These are phyloP conservation scores for Oreamnos americanus DNA, from an alignment of 2,113 vertebrate species.

Conservation along the genomic window DNA sequence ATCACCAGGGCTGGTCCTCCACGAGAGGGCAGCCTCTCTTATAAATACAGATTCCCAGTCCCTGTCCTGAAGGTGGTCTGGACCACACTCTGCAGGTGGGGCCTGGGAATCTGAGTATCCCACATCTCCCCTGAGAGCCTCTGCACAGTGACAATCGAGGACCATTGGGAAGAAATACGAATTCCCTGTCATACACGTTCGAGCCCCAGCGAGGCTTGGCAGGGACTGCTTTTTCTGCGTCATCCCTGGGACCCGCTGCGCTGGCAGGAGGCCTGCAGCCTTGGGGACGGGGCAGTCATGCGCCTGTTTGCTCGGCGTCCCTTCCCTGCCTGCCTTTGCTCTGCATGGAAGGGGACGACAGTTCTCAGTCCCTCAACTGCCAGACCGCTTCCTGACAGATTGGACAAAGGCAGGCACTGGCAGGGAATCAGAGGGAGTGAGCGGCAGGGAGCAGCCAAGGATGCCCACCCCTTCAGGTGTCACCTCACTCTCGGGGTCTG, in stretches of 20 bases:
- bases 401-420: not conserved
- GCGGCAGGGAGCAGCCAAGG: not conserved
- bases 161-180: not conserved
- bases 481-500: rapidly evolving
- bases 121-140: rapidly evolving
- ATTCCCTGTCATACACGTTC: rapidly evolving
- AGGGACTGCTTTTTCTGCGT: not conserved
- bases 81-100: rapidly evolving
- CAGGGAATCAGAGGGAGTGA: not conserved
- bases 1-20: not conserved
- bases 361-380: not conserved
- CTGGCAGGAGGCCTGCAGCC: not conserved
- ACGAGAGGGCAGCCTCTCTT: not conserved
- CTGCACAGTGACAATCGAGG: not conserved
- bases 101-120: not conserved
- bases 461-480: too few species aligned
- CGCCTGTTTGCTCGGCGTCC: too few species aligned
- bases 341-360: not conserved
- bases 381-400: not conserved
- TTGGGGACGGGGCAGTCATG: rapidly evolving
- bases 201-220: not conserved
- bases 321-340: not conserved
- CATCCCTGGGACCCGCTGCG: rapidly evolving
- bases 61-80: too few species aligned
- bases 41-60: not conserved